Evolutionary conservation across 2,888 invertebrate genomes (phyloP).

Genomic region (Trichogramma evanescens): DNA sequence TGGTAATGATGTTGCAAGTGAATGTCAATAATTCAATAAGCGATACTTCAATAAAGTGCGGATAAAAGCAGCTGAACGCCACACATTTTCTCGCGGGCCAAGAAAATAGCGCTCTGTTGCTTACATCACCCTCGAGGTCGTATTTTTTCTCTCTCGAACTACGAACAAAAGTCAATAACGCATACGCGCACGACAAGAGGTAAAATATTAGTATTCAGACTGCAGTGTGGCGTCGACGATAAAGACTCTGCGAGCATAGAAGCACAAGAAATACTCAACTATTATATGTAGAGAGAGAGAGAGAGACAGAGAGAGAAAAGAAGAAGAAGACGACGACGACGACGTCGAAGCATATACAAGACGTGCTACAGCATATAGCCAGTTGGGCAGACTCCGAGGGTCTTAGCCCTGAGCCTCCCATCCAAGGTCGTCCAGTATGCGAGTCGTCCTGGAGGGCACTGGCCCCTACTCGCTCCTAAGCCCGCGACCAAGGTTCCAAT

Average conservation of each 20-base stretch:
- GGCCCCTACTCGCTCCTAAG: conserved; percentile 31
- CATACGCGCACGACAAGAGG: too few species aligned
- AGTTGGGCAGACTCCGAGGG: not conserved
- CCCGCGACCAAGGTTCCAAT: not conserved
- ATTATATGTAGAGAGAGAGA: not conserved
- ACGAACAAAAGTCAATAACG: too few species aligned
- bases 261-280: too few species aligned
- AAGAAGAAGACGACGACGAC: not conserved
- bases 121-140: too few species aligned
- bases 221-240: not conserved
- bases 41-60: too few species aligned
- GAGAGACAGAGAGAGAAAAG: not conserved
- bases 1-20: not conserved
- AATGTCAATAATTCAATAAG: not conserved
- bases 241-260: not conserved
- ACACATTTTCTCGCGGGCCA: too few species aligned
- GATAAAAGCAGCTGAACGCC: too few species aligned
- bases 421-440: conserved; percentile 45
- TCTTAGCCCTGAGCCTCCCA: conserved; percentile 17
- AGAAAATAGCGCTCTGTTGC: too few species aligned
- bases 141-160: too few species aligned
- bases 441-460: conserved; percentile 40
- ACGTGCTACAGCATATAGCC: not conserved
- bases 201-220: too few species aligned
- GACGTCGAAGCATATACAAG: not conserved